Conservation (phyloP, 2,888 invertebrate genomes). For the Leptinotarsa rubiginosa region DNA sequence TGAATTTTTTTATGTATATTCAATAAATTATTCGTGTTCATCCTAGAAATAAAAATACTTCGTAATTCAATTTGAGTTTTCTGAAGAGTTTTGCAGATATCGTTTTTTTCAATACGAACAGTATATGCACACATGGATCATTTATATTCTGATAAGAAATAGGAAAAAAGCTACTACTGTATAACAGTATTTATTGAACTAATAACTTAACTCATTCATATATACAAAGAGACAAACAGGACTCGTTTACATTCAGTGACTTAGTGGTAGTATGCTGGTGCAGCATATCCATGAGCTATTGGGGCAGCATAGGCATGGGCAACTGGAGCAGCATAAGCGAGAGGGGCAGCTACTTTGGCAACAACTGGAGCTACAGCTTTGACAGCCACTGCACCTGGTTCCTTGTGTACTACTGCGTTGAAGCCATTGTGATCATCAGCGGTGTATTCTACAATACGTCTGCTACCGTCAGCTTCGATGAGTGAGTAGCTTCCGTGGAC, state of each 20-base stretch:
- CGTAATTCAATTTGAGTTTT: too few relatives aligned
- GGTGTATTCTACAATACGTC: slow-evolving; percentile 68
- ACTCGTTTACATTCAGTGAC: background rate
- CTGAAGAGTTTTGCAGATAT: too few relatives aligned
- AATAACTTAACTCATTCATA: background rate
- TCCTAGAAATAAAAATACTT: too few relatives aligned
- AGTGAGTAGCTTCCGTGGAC: slow-evolving; percentile 68
- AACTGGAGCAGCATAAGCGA: slow-evolving; percentile 21
- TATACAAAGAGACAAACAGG: background rate
- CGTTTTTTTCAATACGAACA: too few relatives aligned
- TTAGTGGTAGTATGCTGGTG: slow-evolving; percentile 64
- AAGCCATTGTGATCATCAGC: slow-evolving; percentile 69
- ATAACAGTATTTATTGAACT: slow-evolving; percentile 1
- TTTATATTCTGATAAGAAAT: background rate
- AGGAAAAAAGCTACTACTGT: background rate
- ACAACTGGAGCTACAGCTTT: slow-evolving; percentile 49
- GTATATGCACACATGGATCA: background rate
- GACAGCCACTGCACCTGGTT: slow-evolving; percentile 51
- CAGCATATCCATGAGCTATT: background rate
- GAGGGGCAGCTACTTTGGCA: slow-evolving; percentile 46
- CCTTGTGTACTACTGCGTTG: slow-evolving; percentile 69
- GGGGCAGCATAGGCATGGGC: slow-evolving; percentile 40
- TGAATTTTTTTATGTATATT: too few relatives aligned
- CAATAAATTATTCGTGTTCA: too few relatives aligned
- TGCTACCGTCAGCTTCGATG: slow-evolving; percentile 69